Conservation (phyloP, 2,888 invertebrate genomes). For the Cheilosia scutellata region DNA sequence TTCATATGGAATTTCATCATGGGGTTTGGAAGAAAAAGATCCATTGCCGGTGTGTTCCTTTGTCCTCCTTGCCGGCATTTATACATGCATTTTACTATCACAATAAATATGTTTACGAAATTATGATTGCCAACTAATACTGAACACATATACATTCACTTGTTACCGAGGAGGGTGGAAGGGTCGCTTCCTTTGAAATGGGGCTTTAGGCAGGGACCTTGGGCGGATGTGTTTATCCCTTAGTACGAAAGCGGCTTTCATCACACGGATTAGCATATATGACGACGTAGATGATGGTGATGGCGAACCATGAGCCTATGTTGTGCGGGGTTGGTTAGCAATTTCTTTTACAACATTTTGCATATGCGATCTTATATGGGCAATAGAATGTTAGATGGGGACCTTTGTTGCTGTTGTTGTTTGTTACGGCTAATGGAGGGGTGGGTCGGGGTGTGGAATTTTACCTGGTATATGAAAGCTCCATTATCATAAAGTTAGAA, state of each 20-base stretch:
- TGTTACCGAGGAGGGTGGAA: neutral
- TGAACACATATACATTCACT: conserved; percentile 1
- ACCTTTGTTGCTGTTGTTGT: conserved; percentile 19
- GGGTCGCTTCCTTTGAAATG: conserved; percentile 55
- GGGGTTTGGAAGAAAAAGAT: neutral
- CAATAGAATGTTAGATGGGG: conserved; percentile 60
- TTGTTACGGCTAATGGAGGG: conserved; percentile 28
- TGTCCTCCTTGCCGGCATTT: conserved; percentile 63
- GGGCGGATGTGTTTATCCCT: conserved; percentile 46
- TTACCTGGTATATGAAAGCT: conserved; percentile 71
- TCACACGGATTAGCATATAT: conserved; percentile 71
- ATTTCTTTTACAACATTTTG: conserved; percentile 73
- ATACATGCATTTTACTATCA: conserved; percentile 73
- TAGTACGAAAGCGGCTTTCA: conserved; percentile 61
- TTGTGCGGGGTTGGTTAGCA: conserved; percentile 51
- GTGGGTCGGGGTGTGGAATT: conserved; percentile 9
- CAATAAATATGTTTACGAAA: conserved; percentile 75
- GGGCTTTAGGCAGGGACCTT: conserved; percentile 53
- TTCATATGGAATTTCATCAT: conserved; percentile 56
- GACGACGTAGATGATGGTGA: conserved; percentile 51
- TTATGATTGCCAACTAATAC: conserved; percentile 75
- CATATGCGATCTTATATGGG: conserved; percentile 74
- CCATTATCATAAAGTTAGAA: conserved; percentile 73
- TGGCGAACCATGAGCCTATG: conserved; percentile 2
- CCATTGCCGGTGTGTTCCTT: conserved; percentile 64